Base-by-base conservation (phyloP, 2,113 vertebrate species). In the Gallinago media region DNA sequence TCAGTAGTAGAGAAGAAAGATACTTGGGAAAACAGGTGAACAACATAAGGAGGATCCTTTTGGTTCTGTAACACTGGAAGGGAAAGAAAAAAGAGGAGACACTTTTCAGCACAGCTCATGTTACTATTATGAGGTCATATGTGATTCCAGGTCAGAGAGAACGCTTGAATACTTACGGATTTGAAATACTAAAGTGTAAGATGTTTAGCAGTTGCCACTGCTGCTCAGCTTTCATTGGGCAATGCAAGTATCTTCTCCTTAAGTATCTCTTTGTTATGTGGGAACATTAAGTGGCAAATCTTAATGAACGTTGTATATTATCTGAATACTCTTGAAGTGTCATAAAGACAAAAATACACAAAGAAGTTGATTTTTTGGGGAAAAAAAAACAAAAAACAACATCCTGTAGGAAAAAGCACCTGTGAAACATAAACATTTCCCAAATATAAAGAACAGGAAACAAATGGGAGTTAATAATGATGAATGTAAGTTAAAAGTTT, bases 301-400 rank as follows among this genome's bases (percentile, higher is more conserved):
- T 58, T 78, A 82, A 68, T 46, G 29, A 63, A 18, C 1, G 6
- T 14, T 47, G n/a, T 62, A 59, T 63, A 59, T 15, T 85, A 20
- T 29, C 40, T 73, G 34, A 59, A 56, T 79, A 42, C 6, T 50
- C 7, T 10, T 44, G 20, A 61, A 61, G 11, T 26, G 34, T 17
- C 12, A 29, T 49, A 61, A 29, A 29, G 52, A 54, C 52, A 54
- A 54, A 22, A 54, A 27, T 73, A 52, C 18, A 26, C 11, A 68
- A 15, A 9, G 40, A 42, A 63, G 19, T 47, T 54, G 10, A 3
- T 11, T 13, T 63, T 46, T 46, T 1, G 1, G 2, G 0, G 9
- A 32, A 49, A 49, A 49, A 50, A 49, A 49, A 49, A n/a, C n/a
- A n/a, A 50, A 83, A 66, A 38, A 73, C 73, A 2, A 3, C 12